Evolutionary conservation across 2,888 invertebrate species (phyloP).

Genomic region (Ctenicera cuprea): DNA sequence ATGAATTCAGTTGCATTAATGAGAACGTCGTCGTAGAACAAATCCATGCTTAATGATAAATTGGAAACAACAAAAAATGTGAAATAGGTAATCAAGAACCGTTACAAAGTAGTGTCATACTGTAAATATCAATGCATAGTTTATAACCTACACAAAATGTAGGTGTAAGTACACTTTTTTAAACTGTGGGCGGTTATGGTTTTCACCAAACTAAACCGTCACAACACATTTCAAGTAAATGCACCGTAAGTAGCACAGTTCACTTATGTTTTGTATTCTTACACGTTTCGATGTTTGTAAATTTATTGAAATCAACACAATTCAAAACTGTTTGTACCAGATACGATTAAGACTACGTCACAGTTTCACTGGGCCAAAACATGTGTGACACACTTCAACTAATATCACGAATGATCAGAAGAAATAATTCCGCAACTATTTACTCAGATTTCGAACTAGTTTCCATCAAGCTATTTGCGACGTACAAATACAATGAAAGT

Average conservation of each 20-base stretch:
- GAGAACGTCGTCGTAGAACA: constrained; percentile 74
- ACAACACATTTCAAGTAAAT: background rate
- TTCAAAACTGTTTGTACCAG: background rate
- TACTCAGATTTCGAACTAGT: no score
- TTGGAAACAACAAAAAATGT: constrained; percentile 21
- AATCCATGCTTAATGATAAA: constrained; percentile 63
- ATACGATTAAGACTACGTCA: background rate
- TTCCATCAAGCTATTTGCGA: background rate
- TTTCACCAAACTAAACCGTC: background rate
- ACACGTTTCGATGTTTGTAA: background rate
- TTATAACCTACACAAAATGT: constrained; percentile 46
- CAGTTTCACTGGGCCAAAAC: background rate
- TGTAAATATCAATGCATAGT: constrained; percentile 30
- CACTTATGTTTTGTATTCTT: background rate
- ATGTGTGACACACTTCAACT: no score
- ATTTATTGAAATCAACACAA: background rate
- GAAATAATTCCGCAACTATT: no score
- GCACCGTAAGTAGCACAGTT: background rate
- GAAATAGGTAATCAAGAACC: constrained; percentile 15
- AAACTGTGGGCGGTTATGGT: constrained; percentile 10
- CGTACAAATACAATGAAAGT: background rate
- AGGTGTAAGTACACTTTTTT: constrained; percentile 42
- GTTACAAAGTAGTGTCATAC: constrained; percentile 11
- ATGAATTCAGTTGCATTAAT: constrained; percentile 81
- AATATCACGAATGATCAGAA: no score